Base-by-base conservation (phyloP, 2,797 vertebrate genomes). In the Leptoclinus maculatus region DNA sequence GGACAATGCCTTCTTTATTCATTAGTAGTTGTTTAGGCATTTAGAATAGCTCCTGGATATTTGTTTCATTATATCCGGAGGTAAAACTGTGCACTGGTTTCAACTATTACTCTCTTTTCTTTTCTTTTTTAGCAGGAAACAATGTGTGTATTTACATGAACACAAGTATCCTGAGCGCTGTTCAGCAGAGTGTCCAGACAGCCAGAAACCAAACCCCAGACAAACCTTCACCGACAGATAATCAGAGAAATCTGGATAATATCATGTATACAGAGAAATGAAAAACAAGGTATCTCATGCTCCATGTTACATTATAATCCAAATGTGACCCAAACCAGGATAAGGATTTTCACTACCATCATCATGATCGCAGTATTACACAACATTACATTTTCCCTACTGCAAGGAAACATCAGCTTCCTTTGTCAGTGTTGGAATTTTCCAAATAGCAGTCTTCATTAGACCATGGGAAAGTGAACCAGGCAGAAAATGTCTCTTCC, bases 401-500 rank as follows among this genome's bases (percentile, higher is more conserved):
- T 41, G 73, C 59, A 27, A 76, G 66, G 65, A 86, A 79, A 80
- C n/a, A 60, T 81, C 64, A 73, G 54, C 59, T 83, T 75, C 72
- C 68, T 74, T 73, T 82, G 71, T 47, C 58, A 43, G 43, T 23
- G 39, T 10, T 64, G 74, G 78, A 80, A 71, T 84, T 76, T 78
- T 84, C 81, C 84, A 84, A 82, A 83, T 53, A 66, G 58, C 49
- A n/a, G 10, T 68, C 64, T 63, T 77, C 16, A 62, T 59, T 58
- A 81, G 81, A 57, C 32, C 77, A 83, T 79, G 66, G 83, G 76
- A 87, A 87, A 74, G 72, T 80, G 66, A 85, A 85, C 27, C 11
- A 7, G 29, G n/a, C 70, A n/a, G 63, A 73, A 71, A 76, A 66
- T 53, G 65, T 82, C 74, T 80, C 80, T 88, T 86, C 79, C 80